These are phyloP conservation scores for Zosterops borbonicus DNA, from an alignment of 2,113 vertebrate species.

Conservation along the genomic window DNA sequence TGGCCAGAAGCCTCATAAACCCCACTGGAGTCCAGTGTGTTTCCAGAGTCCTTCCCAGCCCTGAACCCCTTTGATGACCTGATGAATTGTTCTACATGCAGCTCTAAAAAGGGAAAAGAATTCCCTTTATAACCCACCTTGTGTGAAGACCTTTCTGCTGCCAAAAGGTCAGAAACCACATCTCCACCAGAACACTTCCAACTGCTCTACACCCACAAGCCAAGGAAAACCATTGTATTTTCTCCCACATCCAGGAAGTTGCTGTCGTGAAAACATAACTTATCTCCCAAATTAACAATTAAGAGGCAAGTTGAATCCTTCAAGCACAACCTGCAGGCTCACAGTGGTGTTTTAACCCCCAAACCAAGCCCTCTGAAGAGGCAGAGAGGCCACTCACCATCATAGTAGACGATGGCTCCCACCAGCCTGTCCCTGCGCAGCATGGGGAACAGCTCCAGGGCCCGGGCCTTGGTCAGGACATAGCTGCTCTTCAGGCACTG, in stretches of 20 bases:
- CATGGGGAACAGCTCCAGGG: conserved; percentile 96
- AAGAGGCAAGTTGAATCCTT: background rate
- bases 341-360: fast-evolving
- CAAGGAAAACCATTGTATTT: fast-evolving
- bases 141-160: background rate
- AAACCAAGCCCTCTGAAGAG: fast-evolving
- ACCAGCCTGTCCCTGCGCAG: conserved; percentile 91
- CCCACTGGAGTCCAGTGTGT: fast-evolving
- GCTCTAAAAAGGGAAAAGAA: background rate
- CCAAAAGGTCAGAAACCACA: background rate
- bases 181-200: background rate
- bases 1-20: background rate
- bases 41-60: background rate
- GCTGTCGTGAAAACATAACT: fast-evolving
- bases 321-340: fast-evolving
- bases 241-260: fast-evolving
- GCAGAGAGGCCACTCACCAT: conserved; percentile 79
- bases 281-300: background rate
- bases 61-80: background rate
- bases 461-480: conserved; percentile 88
- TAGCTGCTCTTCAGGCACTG: conserved; percentile 96
- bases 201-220: fast-evolving
- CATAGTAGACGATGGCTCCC: conserved; percentile 96
- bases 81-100: background rate
- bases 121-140: background rate